These are phyloP conservation scores for Urocitellus parryii DNA, from an alignment of 2,113 vertebrate genomes.

Conservation along the genomic window DNA sequence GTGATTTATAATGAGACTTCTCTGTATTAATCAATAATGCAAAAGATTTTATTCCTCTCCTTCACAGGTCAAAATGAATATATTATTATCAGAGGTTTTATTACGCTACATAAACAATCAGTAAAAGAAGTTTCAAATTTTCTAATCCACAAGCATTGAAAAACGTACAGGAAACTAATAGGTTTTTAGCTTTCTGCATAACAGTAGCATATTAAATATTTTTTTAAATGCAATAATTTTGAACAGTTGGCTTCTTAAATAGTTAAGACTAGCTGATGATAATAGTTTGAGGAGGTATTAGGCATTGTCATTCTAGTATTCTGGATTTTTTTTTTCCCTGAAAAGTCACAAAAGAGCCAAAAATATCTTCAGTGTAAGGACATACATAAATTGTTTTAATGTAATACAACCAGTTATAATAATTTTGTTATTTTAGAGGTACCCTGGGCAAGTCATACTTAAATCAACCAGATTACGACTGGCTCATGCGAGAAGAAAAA, in stretches of 20 bases:
- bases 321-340: background rate
- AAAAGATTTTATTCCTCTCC: background rate
- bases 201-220: background rate
- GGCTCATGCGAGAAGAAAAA: slow-evolving; percentile 89
- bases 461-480: slow-evolving; percentile 94
- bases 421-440: slow-evolving; percentile 88
- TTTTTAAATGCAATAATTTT: background rate
- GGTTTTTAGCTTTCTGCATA: background rate
- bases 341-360: slow-evolving; percentile 8
- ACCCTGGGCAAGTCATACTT: slow-evolving; percentile 96
- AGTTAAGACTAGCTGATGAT: background rate
- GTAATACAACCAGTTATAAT: background rate
- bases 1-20: background rate
- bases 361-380: background rate
- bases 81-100: background rate
- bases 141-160: background rate
- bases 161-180: slow-evolving; percentile 2
- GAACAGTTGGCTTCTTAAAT: slow-evolving; percentile 17
- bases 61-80: background rate
- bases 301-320: background rate
- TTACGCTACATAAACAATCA: background rate
- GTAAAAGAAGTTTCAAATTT: background rate
- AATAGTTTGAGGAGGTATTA: background rate
- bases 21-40: background rate
- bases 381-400: background rate